Base-by-base conservation (phyloP, 2,888 invertebrate species). In the Clivina fossor region DNA sequence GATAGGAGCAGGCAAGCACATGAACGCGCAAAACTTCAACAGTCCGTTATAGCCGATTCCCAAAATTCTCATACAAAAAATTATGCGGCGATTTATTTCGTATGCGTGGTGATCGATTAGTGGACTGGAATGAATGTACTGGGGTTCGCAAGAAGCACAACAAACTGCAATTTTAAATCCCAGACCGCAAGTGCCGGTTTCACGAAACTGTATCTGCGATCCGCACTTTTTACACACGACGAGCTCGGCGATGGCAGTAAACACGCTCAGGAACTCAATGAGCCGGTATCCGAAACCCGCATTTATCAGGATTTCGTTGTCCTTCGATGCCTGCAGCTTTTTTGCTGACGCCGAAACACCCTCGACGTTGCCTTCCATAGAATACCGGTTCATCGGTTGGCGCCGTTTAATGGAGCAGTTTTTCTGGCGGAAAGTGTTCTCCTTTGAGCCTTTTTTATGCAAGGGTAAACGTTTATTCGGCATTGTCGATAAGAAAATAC, bases 81-180 rank as follows among this genome's bases (percentile, higher is more conserved):
- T 33, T 2, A 64, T 58, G 61, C 62, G 57, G 26, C 61, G 44
- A 49, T 64, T 63, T 16, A 63, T 59, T 58, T 64, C 63, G 43
- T 49, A 58, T 13, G 53, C 48, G 20, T 61, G 61, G 15, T 46
- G 58, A 20, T 43, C 60, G 16, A 53, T 50, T 51, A 60, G 41
- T 32, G 60, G 58, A 56, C 50, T 59, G 46, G 40, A 58, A 26
- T 59, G 59, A 50, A 64, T 63, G n/a, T 53, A 30, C 53, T 20
- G 50, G 26, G 53, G 15, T 16, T 53, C 48, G 53, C 58, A 61
- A 33, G 55, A 60, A 40, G 57, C 48, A 47, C 62, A 63, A 37
- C 58, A 41, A 30, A 63, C 56, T 19, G 60, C 57, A 30, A 62
- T 46, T 58, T 61, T 58, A 47, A 64, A 57, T 8, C 61, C 62